Conservation (phyloP, 2,888 invertebrate species). For the Schrankia costaestrigalis region DNA sequence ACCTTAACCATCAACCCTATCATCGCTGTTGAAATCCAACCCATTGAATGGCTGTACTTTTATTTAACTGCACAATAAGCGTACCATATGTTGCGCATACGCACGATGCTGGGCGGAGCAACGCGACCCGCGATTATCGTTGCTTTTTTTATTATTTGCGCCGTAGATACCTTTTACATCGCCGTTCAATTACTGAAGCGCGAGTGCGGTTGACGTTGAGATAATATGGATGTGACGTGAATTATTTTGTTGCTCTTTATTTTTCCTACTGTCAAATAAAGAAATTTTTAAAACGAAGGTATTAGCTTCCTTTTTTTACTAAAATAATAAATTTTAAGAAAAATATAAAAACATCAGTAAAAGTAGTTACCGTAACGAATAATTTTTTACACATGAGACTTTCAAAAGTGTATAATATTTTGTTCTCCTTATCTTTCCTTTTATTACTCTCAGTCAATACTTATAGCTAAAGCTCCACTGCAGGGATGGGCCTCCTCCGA, state of each 20-base stretch:
- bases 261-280: not conserved
- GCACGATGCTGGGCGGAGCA: conserved; percentile 59
- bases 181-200: conserved; percentile 77
- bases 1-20: conserved; percentile 31
- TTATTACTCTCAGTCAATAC: too few relatives aligned
- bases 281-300: too few relatives aligned
- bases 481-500: too few relatives aligned
- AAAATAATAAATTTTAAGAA: too few relatives aligned
- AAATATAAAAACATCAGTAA: too few relatives aligned
- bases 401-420: too few relatives aligned
- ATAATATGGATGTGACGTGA: conserved; percentile 45
- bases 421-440: too few relatives aligned
- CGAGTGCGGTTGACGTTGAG: conserved; percentile 45
- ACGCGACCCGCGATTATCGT: conserved; percentile 72
- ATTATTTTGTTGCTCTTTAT: conserved; percentile 1
- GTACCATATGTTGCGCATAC: conserved; percentile 43
- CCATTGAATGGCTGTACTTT: conserved; percentile 71
- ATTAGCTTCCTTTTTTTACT: too few relatives aligned
- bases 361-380: too few relatives aligned
- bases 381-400: too few relatives aligned
- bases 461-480: too few relatives aligned
- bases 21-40: conserved; percentile 52
- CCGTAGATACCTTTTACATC: conserved; percentile 80
- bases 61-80: conserved; percentile 65
- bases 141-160: conserved; percentile 67